Percentiles rank a stretch among this genome's conserved stretches.
These are phyloP conservation scores for Emydocephalus ijimae DNA, from an alignment of 2,113 vertebrate species.

Conservation along the genomic window DNA sequence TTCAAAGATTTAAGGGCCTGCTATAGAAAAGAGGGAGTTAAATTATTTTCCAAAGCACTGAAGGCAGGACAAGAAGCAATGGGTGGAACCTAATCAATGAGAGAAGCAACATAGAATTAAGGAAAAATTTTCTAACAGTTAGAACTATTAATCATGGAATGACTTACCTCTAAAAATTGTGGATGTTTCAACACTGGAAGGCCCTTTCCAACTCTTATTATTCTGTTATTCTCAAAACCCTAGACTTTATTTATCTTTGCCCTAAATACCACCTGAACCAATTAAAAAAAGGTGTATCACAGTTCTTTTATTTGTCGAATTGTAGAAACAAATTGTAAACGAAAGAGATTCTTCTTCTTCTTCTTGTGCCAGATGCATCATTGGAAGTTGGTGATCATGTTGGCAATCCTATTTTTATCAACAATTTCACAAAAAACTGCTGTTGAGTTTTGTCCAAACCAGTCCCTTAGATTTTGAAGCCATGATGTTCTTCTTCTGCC, in stretches of 20 bases:
- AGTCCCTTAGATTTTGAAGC: no score
- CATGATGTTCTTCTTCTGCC: no score
- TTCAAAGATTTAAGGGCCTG: background rate
- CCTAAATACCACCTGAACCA: background rate
- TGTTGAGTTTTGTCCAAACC: no score
- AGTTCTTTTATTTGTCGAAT: background rate
- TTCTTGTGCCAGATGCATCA: no score
- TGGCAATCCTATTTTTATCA: no score
- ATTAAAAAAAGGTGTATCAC: background rate
- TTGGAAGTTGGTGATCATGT: no score
- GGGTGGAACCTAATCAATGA: background rate
- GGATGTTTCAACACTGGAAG: background rate
- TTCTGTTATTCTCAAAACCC: background rate
- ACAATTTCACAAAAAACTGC: no score
- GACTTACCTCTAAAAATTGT: background rate
- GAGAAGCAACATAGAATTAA: background rate
- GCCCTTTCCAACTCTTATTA: background rate
- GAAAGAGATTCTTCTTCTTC: background rate
- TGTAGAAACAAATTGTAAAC: background rate
- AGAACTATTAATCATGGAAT: background rate
- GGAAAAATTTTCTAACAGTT: background rate
- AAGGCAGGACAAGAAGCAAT: background rate
- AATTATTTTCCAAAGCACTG: background rate
- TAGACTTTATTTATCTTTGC: background rate
- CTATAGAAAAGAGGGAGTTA: background rate